Conservation (phyloP, 2,888 invertebrate species). For the Drosophila hamatofila region DNA sequence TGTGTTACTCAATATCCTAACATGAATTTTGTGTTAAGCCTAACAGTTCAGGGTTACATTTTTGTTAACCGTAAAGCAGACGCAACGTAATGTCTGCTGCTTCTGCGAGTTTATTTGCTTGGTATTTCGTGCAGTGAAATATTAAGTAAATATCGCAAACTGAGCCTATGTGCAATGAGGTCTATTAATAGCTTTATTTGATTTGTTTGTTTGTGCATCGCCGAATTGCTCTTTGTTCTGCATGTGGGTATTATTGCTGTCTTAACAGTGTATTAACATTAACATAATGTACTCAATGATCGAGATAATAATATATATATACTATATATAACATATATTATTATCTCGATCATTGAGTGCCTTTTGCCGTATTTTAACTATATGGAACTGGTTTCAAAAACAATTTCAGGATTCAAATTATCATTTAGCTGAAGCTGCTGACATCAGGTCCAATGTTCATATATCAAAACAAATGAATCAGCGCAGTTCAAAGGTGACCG, state of each 20-base stretch:
- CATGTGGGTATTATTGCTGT: background rate
- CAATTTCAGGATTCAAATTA: background rate
- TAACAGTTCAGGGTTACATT: background rate
- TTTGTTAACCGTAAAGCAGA: background rate
- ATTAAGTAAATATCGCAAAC: background rate
- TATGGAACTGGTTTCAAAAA: background rate
- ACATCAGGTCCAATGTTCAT: background rate
- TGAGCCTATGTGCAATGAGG: background rate
- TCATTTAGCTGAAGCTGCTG: too few species aligned
- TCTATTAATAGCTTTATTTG: conserved; percentile 16
- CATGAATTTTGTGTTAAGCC: background rate
- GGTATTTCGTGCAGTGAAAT: conserved; percentile 2
- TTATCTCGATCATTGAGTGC: background rate
- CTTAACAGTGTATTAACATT: conserved; percentile 9
- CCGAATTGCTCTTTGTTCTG: conserved; percentile 6
- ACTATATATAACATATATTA: background rate
- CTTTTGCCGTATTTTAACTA: background rate
- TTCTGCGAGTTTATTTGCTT: background rate
- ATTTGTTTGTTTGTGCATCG: conserved; percentile 4
- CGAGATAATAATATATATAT: too few species aligned
- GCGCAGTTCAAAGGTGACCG: background rate
- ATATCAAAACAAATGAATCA: background rate
- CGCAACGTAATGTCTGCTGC: background rate
- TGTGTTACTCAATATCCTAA: background rate
- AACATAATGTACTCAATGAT: too few species aligned